These are phyloP conservation scores for Drosophila stalkeri DNA, from an alignment of 2,888 invertebrate genomes.

Conservation along the genomic window DNA sequence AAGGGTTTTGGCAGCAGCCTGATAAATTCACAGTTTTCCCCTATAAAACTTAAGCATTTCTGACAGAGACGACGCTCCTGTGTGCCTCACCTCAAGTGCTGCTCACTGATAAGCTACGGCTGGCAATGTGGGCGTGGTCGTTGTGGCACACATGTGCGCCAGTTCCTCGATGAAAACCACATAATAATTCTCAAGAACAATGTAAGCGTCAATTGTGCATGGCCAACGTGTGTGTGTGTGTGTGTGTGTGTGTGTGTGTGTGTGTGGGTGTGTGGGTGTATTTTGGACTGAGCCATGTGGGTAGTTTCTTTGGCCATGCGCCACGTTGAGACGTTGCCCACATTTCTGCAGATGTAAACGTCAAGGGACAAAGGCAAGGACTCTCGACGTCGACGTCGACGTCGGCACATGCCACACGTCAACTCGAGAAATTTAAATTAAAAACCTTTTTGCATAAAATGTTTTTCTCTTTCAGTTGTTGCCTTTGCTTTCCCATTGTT, in stretches of 20 bases:
- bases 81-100: conserved; percentile 63
- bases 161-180: conserved; percentile 79
- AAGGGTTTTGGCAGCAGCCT: conserved; percentile 52
- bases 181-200: conserved; percentile 83
- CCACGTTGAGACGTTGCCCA: conserved; percentile 68
- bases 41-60: conserved; percentile 57
- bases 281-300: conserved; percentile 51
- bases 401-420: conserved; percentile 77
- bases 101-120: conserved; percentile 65
- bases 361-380: conserved; percentile 58
- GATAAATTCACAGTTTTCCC: conserved; percentile 68
- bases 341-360: conserved; percentile 64
- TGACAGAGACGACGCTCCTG: conserved; percentile 46
- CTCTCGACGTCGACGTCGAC: conserved; percentile 35
- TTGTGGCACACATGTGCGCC: conserved; percentile 46
- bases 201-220: conserved; percentile 78
- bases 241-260: conserved; percentile 16
- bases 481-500: conserved; percentile 42
- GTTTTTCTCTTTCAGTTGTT: conserved; percentile 23
- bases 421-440: conserved; percentile 80
- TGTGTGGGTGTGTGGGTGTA: conserved; percentile 28
- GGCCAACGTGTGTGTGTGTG: conserved; percentile 49
- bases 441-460: conserved; percentile 75
- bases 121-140: conserved; percentile 29
- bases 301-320: conserved; percentile 59